Percentiles rank a stretch among this genome's conserved stretches.
Evolutionary conservation across 2,113 vertebrate genomes (phyloP).

Genomic region (Sebastes schlegelii): DNA sequence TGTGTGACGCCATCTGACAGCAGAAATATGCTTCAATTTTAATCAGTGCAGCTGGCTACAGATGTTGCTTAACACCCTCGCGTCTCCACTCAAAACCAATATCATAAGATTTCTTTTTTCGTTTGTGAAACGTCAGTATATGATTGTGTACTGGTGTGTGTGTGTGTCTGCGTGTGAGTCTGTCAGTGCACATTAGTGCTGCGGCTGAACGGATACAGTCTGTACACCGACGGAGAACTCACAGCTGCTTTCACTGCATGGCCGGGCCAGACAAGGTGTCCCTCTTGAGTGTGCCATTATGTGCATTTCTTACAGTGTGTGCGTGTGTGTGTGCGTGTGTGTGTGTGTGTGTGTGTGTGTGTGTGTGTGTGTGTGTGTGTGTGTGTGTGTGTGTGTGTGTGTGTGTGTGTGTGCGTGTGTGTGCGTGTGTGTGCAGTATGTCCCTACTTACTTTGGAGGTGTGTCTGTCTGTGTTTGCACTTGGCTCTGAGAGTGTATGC

Average conservation of each 20-base stretch:
- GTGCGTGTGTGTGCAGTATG: background rate
- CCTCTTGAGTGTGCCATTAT: constrained; percentile 14
- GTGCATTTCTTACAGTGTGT: background rate
- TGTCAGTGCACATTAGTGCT: background rate
- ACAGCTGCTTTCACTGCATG: constrained; percentile 17
- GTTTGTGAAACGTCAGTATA: background rate
- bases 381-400: background rate
- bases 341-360: background rate
- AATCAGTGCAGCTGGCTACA: constrained; percentile 28
- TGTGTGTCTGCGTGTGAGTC: background rate
- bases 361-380: background rate
- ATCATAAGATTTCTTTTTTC: background rate
- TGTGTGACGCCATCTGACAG: constrained; percentile 7
- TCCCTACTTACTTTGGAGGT: background rate
- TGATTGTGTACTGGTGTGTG: background rate
- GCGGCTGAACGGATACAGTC: constrained; percentile 13
- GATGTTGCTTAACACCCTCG: background rate
- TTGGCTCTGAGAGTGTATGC: constrained; percentile 26
- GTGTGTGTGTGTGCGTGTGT: background rate
- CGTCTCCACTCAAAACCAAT: background rate
- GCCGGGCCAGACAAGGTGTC: constrained; percentile 8
- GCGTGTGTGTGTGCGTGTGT: background rate
- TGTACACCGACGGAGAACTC: background rate
- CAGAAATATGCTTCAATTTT: constrained; percentile 15
- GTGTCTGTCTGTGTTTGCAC: constrained; percentile 21